Percentiles rank a stretch among this genome's conserved stretches.
phyloP scores from a whole-genome alignment of 2,888 invertebrate genomes.

The Rhodophaea formosa region DNA sequence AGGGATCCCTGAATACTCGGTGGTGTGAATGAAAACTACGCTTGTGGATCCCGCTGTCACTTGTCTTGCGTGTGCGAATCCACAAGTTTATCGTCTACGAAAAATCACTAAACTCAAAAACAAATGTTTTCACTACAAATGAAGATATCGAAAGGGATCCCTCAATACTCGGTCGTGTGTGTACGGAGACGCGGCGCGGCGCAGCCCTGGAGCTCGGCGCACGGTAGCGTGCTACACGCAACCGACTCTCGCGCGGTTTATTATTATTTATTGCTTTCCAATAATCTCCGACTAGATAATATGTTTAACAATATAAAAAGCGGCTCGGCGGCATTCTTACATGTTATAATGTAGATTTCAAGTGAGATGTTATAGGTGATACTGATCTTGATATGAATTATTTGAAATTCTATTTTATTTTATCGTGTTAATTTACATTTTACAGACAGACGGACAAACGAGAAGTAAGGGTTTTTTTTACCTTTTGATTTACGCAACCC shows the following conservation, averaged over 20 bases:
- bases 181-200: constrained; percentile 27
- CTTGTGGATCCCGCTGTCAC: too few species aligned
- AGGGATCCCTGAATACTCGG: too few species aligned
- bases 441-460: too few species aligned
- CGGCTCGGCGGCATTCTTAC: constrained; percentile 44
- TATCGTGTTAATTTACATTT: too few species aligned
- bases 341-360: constrained; percentile 35
- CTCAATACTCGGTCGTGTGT: constrained; percentile 21
- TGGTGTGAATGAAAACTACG: too few species aligned
- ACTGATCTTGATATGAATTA: constrained; percentile 8
- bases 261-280: constrained; percentile 78
- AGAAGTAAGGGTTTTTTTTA: too few species aligned
- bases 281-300: constrained; percentile 64
- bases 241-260: constrained; percentile 61
- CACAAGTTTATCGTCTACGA: too few species aligned
- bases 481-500: too few species aligned
- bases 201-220: constrained; percentile 37
- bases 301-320: constrained; percentile 52
- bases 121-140: too few species aligned
- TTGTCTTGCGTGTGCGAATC: too few species aligned
- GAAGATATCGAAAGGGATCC: not conserved
- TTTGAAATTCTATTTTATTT: constrained; percentile 16
- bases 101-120: too few species aligned
- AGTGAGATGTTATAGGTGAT: constrained; percentile 38
- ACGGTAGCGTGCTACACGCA: constrained; percentile 75